Evolutionary conservation across 2,888 invertebrate species (phyloP).

Genomic region (Timema podura): DNA sequence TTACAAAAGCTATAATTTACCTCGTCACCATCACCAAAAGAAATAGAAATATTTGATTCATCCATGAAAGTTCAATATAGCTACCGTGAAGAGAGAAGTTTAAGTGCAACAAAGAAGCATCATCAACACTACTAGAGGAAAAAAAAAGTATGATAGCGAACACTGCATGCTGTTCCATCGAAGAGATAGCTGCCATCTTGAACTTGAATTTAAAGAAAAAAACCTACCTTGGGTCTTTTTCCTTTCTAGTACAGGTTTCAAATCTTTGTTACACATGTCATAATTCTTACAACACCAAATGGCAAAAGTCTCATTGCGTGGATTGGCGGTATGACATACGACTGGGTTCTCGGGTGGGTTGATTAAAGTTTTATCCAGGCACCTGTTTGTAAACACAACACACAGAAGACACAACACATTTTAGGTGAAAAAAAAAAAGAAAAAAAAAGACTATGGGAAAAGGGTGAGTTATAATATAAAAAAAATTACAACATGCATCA

Average conservation of each 20-base stretch:
- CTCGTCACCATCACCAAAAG: too few species aligned
- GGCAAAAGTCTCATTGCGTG: conserved; percentile 70
- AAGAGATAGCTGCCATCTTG: conserved; percentile 12
- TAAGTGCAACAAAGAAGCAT: too few species aligned
- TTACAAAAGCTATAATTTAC: too few species aligned
- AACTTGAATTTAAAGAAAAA: not conserved
- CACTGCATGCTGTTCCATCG: conserved; percentile 3
- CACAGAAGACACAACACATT: conserved; percentile 30
- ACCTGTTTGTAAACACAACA: conserved; percentile 52
- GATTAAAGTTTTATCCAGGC: conserved; percentile 68
- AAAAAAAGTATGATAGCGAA: not conserved
- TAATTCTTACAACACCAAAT: conserved; percentile 77
- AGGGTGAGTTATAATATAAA: conserved; percentile 22
- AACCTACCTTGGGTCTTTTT: conserved; percentile 59
- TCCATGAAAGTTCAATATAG: too few species aligned
- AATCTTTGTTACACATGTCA: conserved; percentile 68
- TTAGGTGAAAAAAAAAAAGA: conserved; percentile 18
- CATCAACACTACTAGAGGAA: too few species aligned
- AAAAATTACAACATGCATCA: conserved; percentile 18
- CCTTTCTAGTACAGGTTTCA: conserved; percentile 64
- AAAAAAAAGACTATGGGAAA: not conserved
- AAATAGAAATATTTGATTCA: too few species aligned
- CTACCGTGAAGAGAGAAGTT: too few species aligned
- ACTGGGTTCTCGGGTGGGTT: conserved; percentile 76
- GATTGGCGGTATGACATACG: conserved; percentile 73